Evolutionary conservation across 2,888 invertebrate species (phyloP), one percentile per base, ranked within the genome.

Genomic region (Lasioglossum villosulum): DNA sequence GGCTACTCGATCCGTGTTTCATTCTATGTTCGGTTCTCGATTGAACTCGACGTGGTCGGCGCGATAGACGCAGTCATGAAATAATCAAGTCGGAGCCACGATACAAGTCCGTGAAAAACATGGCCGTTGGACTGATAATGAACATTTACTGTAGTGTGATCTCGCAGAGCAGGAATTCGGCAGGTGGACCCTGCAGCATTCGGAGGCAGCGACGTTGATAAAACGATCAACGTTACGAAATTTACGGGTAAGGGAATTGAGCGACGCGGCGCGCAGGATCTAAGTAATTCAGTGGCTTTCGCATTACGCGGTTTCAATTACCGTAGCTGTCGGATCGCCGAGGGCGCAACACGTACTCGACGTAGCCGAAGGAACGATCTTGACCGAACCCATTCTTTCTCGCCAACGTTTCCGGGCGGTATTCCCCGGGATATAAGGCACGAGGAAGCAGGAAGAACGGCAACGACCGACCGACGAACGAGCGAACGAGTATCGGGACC

Each of bases 331-430:
- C 74, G 75, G 23, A 71, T 71, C 70, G 39, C 70, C 48, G 19
- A 75, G n/a, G n/a, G 71, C 75, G 71, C 75, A 75, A 83, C 82
- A 66, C 83, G 63, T 75, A 80, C 45, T 59, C 70, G 52, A 23
- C 34, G 30, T 23, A 72, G 71, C 45, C 76, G 45, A 73, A 83
- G 16, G 34, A 63, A 76, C 59, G 70, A 75, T 77, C 66, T 48
- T 75, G 56, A 75, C 30, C 76, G 52, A 70, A 34, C 52, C 71
- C 56, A 73, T 88, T 71, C 75, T 63, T 81, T 82, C 68, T 82
- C 52, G 68, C 37, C 73, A 52, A 42, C 56, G 68, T 30, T 82
- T 82, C 74, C 76, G 72, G n/a, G 3, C 45, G 30, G 71, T 75
- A 80, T 73, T 77, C 34, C 78, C 79, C 48, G 59, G 48, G 59